A percentile compares a stretch with the other conserved stretches of the same genome.
These are phyloP conservation scores for Anoplophora glabripennis DNA, from an alignment of 1,140 invertebrate species.

Conservation along the genomic window DNA sequence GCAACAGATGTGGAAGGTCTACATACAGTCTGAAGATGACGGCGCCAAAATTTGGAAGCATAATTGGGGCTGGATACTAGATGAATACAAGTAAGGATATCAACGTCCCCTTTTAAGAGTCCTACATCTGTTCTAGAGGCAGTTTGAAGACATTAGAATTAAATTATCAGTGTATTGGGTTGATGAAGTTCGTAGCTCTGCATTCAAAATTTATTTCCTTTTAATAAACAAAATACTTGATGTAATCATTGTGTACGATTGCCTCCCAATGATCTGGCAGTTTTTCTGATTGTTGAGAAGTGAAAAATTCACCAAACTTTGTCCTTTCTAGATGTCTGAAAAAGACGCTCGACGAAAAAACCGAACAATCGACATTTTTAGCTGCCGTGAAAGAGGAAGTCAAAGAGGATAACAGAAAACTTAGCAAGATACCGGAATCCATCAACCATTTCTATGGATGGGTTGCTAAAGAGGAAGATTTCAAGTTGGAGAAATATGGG, in stretches of 20 bases:
- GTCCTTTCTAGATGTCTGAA: conserved; percentile 1
- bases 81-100: conserved; percentile 23
- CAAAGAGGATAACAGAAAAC: conserved; percentile 15
- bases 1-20: conserved; percentile 28
- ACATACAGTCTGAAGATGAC: conserved; percentile 21
- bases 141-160: too few relatives aligned
- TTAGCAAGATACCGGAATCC: conserved; percentile 25
- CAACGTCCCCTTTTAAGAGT: too few relatives aligned
- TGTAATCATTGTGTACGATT: too few relatives aligned
- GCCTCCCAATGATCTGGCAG: too few relatives aligned
- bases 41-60: conserved; percentile 19
- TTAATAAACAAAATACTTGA: too few relatives aligned
- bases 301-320: too few relatives aligned
- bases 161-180: too few relatives aligned
- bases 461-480: conserved; percentile 27
- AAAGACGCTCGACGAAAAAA: conserved; percentile 6
- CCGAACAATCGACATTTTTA: conserved; percentile 11
- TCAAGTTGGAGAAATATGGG: conserved; percentile 31
- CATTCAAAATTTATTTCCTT: too few relatives aligned
- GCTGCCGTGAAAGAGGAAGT: conserved; percentile 13
- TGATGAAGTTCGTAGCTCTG: too few relatives aligned
- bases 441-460: conserved; percentile 36
- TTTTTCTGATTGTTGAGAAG: too few relatives aligned
- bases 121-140: too few relatives aligned
- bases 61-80: conserved; percentile 26